A percentile compares a stretch with the other conserved stretches of the same genome.
These are phyloP conservation scores for Orussus abietinus DNA, from an alignment of 1,140 invertebrate species.

Conservation along the genomic window DNA sequence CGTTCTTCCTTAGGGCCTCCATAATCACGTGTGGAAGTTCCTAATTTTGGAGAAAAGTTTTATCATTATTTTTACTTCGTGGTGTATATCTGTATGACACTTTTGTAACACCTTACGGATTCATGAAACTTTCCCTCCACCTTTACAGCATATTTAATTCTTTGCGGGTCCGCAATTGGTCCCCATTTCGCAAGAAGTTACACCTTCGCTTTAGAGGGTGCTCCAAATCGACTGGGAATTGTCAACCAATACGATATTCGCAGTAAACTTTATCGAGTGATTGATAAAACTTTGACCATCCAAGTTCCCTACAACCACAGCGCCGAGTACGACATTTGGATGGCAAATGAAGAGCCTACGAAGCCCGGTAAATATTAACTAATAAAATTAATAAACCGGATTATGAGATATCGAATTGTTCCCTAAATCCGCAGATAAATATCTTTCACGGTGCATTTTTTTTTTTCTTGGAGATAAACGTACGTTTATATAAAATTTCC, in stretches of 20 bases:
- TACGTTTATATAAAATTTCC: no score
- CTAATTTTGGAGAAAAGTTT: no score
- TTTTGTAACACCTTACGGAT: no score
- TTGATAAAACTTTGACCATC: constrained; percentile 21
- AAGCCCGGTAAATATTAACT: constrained; percentile 16
- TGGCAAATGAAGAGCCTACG: constrained; percentile 20
- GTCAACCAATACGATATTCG: constrained; percentile 18
- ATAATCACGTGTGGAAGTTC: no score
- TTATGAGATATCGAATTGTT: no score
- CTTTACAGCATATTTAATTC: constrained; percentile 27
- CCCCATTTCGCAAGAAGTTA: constrained; percentile 31
- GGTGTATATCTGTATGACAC: no score
- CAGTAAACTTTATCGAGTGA: constrained; percentile 25
- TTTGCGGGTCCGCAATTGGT: constrained; percentile 36
- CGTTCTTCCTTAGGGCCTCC: no score
- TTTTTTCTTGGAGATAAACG: no score
- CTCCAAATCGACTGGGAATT: constrained; percentile 15
- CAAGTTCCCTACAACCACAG: constrained; percentile 25
- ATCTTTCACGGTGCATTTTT: no score
- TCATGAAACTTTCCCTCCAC: constrained; percentile 9
- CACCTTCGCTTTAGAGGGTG: constrained; percentile 31
- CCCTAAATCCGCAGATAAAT: no score
- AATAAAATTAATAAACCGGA: neutral
- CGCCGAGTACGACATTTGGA: constrained; percentile 26
- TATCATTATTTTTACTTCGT: no score